phyloP scores from a whole-genome alignment of 2,888 invertebrate genomes.

The Seira sanloemensis region DNA sequence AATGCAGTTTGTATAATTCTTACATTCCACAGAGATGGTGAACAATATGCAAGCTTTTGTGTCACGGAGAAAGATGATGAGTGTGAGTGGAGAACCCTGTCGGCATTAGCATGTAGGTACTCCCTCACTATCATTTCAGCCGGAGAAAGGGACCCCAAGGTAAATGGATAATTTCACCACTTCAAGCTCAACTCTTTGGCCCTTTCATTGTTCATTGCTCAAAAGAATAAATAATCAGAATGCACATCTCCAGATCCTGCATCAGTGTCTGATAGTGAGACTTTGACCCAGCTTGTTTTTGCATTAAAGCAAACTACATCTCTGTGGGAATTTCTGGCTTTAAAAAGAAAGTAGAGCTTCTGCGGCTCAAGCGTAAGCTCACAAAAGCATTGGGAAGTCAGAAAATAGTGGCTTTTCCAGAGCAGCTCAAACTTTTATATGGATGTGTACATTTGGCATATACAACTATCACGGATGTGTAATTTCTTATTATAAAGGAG shows the following conservation, averaged over 20 bases:
- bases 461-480: too few relatives aligned
- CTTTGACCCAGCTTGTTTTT: background rate
- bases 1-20: too few relatives aligned
- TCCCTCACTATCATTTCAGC: background rate
- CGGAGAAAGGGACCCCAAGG: background rate
- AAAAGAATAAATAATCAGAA: slow-evolving; percentile 12
- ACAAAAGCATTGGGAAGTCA: too few relatives aligned
- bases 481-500: too few relatives aligned
- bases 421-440: too few relatives aligned
- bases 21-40: too few relatives aligned
- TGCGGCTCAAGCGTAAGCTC: background rate
- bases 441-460: too few relatives aligned
- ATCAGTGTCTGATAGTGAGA: background rate
- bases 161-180: slow-evolving; percentile 28
- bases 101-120: too few relatives aligned
- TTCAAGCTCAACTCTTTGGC: slow-evolving; percentile 21
- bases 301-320: background rate
- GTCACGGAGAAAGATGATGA: too few relatives aligned
- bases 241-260: background rate
- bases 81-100: background rate
- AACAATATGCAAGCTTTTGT: too few relatives aligned
- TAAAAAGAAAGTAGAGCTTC: background rate
- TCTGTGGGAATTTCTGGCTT: background rate
- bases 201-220: slow-evolving; percentile 1
- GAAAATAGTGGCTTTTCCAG: too few relatives aligned